A percentile compares a stretch with the other conserved stretches of the same genome.
phyloP scores from a whole-genome alignment of 2,888 invertebrate genomes.

The Pristionchus mayeri region DNA sequence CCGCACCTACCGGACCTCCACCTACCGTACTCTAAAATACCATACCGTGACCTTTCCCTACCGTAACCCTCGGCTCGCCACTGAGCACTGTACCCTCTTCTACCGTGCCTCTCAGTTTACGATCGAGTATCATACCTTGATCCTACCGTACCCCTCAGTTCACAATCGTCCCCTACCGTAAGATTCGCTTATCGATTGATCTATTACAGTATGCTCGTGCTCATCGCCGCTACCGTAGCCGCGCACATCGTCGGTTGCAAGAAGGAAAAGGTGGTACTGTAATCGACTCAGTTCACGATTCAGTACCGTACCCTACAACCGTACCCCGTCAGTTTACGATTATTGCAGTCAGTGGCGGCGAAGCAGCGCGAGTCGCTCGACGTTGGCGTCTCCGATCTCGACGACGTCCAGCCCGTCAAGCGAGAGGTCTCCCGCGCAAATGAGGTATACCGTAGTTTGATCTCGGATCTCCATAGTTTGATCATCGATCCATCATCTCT shows the following conservation, averaged over 20 bases:
- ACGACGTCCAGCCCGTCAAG: slow-evolving; percentile 32
- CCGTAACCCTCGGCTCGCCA: neutral
- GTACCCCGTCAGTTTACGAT: too few species aligned
- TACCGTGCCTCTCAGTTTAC: too few species aligned
- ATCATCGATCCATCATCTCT: too few species aligned
- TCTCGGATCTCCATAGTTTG: neutral
- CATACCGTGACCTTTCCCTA: neutral
- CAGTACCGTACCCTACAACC: too few species aligned
- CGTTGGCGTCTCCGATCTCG: slow-evolving; percentile 17
- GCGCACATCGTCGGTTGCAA: neutral
- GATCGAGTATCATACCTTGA: too few species aligned
- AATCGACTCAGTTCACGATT: too few species aligned
- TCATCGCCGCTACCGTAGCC: neutral
- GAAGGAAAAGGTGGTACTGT: slow-evolving; percentile 42
- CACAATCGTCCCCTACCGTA: too few species aligned
- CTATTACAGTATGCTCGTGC: neutral
- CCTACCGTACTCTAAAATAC: neutral
- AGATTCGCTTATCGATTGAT: neutral
- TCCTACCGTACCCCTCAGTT: neutral
- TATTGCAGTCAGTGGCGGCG: too few species aligned
- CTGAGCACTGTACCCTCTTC: too few species aligned
- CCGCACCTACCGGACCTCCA: neutral
- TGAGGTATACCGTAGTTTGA: slow-evolving; percentile 20
- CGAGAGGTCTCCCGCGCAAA: slow-evolving; percentile 2
- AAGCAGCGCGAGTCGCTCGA: slow-evolving; percentile 13